Conservation (phyloP, 2,888 invertebrate species). For the Sarcophaga rosellei region DNA sequence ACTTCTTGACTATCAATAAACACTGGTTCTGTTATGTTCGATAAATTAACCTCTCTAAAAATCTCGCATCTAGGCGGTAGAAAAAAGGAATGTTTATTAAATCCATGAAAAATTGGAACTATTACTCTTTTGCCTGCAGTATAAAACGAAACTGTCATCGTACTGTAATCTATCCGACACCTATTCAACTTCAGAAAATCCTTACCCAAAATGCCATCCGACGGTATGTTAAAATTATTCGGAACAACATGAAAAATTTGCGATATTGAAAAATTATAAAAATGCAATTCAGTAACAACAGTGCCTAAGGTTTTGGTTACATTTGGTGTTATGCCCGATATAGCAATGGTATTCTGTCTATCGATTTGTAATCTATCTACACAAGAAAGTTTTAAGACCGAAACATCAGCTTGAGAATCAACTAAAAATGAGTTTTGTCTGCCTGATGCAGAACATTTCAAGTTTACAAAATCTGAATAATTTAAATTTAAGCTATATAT, state of each 20-base stretch:
- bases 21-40: constrained; percentile 11
- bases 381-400: constrained; percentile 33
- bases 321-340: constrained; percentile 36
- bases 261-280: too few relatives aligned
- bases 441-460: neutral
- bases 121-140: neutral
- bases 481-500: constrained; percentile 15
- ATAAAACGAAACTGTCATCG: constrained; percentile 18
- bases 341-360: constrained; percentile 2
- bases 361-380: constrained; percentile 13
- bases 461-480: constrained; percentile 11
- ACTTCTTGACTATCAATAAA: constrained; percentile 10
- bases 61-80: constrained; percentile 15
- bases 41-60: neutral
- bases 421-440: constrained; percentile 8
- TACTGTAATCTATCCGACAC: constrained; percentile 14
- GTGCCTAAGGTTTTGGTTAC: neutral
- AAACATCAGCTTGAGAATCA: constrained; percentile 34
- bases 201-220: neutral
- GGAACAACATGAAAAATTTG: constrained; percentile 10
- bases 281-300: too few relatives aligned
- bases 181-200: constrained; percentile 34
- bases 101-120: constrained; percentile 34
- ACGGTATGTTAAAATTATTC: constrained; percentile 20
- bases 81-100: constrained; percentile 9